Evolutionary conservation across 2,113 vertebrate species (phyloP), one percentile per base, ranked within the genome.

Genomic region (Vimba vimba): DNA sequence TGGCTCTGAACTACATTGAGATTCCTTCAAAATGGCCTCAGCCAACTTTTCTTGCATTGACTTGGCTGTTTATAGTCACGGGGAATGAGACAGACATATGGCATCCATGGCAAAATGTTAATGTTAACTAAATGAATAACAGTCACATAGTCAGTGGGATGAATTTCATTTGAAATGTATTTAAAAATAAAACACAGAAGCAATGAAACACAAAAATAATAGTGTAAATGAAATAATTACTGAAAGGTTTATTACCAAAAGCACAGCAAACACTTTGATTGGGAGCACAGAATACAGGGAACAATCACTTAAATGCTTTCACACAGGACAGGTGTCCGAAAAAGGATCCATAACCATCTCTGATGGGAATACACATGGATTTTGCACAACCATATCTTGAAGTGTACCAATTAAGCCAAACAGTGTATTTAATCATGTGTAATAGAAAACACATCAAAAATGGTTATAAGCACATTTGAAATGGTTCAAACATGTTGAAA

Each of bases 31-130:
- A 74, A 93, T 89, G 45, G 93, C 93, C 36, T 93, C 94, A 21
- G 91, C 93, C 77, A 93, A 92, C 90, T 95, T 95, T 87, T 96
- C 93, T 93, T 95, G 95, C 77, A 95, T 95, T 92, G 93, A 95
- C 93, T 95, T 95, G 91, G 93, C 91, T 91, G 82, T 89, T 87
- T 91, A 91, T 90, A 91, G 88, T 90, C 88, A 89, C 78, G 59
- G 55, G 60, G 86, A 88, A 62, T 79, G 55, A 91, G 82, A 91
- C 50, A 91, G 45, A 91, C 47, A 89, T 4, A 89, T 4, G 60
- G 64, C 82, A 83, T 71, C 80, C 12, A 92, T 78, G 68, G 52
- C 12, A 84, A 78, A 50, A 66, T 27, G 45, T 68, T 78, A 52
- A 64, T 52, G 45, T 59, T 57, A 19, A 77, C 47, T 19, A 77